Evolutionary conservation across 2,113 vertebrate species (phyloP).

Genomic region (Poicephalus meyeri): DNA sequence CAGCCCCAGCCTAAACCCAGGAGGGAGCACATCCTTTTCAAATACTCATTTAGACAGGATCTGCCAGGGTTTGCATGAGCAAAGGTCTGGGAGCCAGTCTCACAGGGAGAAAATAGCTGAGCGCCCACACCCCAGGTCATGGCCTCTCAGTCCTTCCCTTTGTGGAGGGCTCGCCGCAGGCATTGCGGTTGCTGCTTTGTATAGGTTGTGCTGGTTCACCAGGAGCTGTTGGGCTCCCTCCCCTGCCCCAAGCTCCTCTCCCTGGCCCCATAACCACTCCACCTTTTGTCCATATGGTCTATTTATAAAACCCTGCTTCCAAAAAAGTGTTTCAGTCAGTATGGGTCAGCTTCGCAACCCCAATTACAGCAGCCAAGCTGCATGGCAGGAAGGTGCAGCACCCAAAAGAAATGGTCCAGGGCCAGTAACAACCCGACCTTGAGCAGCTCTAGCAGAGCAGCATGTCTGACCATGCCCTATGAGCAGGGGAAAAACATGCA

Average conservation of each 20-base stretch:
- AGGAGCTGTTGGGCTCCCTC: neutral
- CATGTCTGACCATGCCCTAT: neutral
- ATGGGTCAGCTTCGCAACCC: neutral
- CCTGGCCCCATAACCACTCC: neutral
- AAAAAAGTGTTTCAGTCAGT: neutral
- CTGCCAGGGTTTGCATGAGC: neutral
- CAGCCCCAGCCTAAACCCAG: neutral
- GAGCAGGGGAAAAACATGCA: neutral
- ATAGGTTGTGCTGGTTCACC: neutral
- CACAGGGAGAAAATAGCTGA: neutral
- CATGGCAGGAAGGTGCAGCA: neutral
- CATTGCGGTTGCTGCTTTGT: neutral
- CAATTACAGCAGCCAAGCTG: slow-evolving; percentile 12
- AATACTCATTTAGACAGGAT: neutral
- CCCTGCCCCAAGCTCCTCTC: neutral
- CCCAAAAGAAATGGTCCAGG: neutral
- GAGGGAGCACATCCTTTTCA: slow-evolving; percentile 2
- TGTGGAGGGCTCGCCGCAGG: neutral
- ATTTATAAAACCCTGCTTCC: slow-evolving; percentile 54
- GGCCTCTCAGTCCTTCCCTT: neutral
- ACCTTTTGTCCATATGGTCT: neutral
- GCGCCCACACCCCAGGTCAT: neutral
- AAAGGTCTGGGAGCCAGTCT: slow-evolving; percentile 27
- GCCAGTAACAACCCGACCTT: slow-evolving; percentile 36
- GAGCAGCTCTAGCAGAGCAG: neutral